Evolutionary conservation across 2,888 invertebrate species (phyloP).

Genomic region (Teleogryllus oceanicus): DNA sequence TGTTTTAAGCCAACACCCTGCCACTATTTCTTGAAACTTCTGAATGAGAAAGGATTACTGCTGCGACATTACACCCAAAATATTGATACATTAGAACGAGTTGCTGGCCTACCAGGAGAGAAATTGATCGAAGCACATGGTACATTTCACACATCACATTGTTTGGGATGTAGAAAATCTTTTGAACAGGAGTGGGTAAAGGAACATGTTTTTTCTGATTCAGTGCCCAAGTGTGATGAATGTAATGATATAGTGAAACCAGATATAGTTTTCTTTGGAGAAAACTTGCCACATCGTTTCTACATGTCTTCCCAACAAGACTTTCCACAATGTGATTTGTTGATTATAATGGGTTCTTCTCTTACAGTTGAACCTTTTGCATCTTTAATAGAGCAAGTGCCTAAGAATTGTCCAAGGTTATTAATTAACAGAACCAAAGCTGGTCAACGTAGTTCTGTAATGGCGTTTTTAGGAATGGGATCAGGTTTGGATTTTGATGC

Average conservation of each 20-base stretch:
- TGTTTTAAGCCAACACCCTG: constrained; percentile 82
- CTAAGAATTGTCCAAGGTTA: constrained; percentile 70
- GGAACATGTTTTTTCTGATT: constrained; percentile 69
- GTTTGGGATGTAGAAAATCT: constrained; percentile 68
- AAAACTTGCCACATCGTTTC: constrained; percentile 78
- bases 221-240: constrained; percentile 71
- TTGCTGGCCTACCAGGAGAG: constrained; percentile 77
- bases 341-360: constrained; percentile 94
- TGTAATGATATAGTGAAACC: constrained; percentile 85
- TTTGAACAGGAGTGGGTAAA: constrained; percentile 83
- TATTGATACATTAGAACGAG: constrained; percentile 87
- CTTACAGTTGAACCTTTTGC: constrained; percentile 93
- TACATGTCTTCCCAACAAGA: constrained; percentile 66
- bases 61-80: constrained; percentile 63
- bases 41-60: constrained; percentile 73
- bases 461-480: constrained; percentile 48
- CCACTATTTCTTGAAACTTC: constrained; percentile 84
- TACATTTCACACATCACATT: constrained; percentile 84
- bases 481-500: constrained; percentile 68
- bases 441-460: constrained; percentile 43
- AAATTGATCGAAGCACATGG: constrained; percentile 94
- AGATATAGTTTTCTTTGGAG: constrained; percentile 95
- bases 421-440: constrained; percentile 79
- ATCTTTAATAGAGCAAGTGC: constrained; percentile 73
- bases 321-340: constrained; percentile 80